Percentiles rank a stretch among this genome's conserved stretches.
phyloP scores from a whole-genome alignment of 2,797 vertebrate genomes.

The Sus cebifrons region DNA sequence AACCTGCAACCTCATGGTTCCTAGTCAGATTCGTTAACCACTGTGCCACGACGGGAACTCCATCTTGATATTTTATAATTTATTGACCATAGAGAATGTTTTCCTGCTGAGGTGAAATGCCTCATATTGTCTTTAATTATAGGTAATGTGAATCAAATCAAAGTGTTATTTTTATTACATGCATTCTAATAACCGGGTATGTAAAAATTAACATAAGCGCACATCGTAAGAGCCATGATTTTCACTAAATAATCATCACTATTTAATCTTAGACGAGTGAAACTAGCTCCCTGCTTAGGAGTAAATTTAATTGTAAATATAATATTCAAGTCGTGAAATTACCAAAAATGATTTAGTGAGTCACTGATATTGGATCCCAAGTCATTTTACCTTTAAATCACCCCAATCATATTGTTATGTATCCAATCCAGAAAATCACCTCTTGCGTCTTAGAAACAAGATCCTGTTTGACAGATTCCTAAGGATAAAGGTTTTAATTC shows the following conservation, averaged over 20 bases:
- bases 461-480: slow-evolving; percentile 9
- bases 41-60: too few species aligned
- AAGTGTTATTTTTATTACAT: slow-evolving; percentile 28
- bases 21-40: too few species aligned
- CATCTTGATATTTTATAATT: not conserved
- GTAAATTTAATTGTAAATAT: not conserved
- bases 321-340: slow-evolving; percentile 27
- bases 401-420: not conserved
- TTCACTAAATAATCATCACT: not conserved
- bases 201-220: not conserved
- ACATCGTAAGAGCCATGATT: not conserved
- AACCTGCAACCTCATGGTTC: too few species aligned
- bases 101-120: not conserved
- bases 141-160: not conserved
- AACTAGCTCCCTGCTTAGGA: not conserved
- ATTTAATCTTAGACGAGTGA: slow-evolving; percentile 44
- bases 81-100: not conserved
- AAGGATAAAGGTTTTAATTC: slow-evolving; percentile 49
- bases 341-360: not conserved
- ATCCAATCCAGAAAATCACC: not conserved
- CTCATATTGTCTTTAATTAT: slow-evolving; percentile 47
- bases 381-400: not conserved
- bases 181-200: not conserved
- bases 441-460: not conserved
- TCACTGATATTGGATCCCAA: not conserved